Evolutionary conservation across 1,140 invertebrate species (phyloP).

Genomic region (Triops longicaudatus): DNA sequence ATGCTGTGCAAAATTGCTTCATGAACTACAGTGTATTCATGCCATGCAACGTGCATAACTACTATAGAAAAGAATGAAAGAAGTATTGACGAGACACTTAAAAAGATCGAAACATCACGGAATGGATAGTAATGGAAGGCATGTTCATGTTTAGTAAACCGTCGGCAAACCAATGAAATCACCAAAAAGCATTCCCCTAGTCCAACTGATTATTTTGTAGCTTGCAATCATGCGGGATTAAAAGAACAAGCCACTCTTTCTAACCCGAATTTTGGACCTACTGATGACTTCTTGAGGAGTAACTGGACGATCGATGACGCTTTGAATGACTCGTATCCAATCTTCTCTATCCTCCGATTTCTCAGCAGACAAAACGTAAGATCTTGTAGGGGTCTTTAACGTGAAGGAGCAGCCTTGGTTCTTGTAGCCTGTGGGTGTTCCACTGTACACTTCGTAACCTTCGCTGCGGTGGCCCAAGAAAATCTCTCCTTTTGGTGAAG

Average conservation of each 20-base stretch:
- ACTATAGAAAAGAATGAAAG: not conserved
- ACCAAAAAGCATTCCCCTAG: not conserved
- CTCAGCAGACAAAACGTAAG: slow-evolving; percentile 71
- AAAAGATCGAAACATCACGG: not conserved
- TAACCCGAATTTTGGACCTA: slow-evolving; percentile 43
- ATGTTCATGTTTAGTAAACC: not conserved
- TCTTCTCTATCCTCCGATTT: slow-evolving; percentile 63
- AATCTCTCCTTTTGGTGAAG: slow-evolving; percentile 83
- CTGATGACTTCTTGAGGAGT: slow-evolving; percentile 69
- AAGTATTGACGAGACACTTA: not conserved
- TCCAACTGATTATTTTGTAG: not conserved
- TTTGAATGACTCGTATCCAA: slow-evolving; percentile 68
- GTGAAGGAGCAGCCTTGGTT: slow-evolving; percentile 69
- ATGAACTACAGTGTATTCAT: not conserved
- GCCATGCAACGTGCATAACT: slow-evolving; percentile 1
- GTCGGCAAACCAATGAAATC: not conserved
- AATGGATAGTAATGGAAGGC: not conserved
- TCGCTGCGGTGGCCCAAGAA: slow-evolving; percentile 69
- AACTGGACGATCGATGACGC: slow-evolving; percentile 63
- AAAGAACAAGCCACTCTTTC: slow-evolving; percentile 23
- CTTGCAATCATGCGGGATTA: slow-evolving; percentile 4
- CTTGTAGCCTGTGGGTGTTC: slow-evolving; percentile 52
- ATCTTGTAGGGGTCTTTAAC: slow-evolving; percentile 70
- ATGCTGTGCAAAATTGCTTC: too few species aligned
- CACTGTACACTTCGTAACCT: slow-evolving; percentile 57